Evolutionary conservation across 2,797 vertebrate genomes (phyloP).

Genomic region (Melanotaenia maccullochi): DNA sequence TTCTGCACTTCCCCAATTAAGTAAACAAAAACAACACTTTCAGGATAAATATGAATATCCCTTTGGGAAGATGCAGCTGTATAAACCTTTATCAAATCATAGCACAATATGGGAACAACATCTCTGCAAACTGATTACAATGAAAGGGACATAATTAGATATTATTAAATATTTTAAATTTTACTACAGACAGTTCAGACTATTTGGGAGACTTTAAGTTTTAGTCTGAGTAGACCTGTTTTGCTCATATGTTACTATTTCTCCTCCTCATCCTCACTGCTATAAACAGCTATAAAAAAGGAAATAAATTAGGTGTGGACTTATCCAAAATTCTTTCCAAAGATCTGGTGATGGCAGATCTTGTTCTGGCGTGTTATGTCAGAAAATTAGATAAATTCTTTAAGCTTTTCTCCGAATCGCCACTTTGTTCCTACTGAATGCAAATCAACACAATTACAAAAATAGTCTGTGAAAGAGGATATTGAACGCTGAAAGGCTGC

Average conservation of each 20-base stretch:
- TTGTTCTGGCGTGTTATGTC: neutral
- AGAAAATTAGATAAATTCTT: constrained; percentile 5
- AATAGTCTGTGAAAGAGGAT: neutral
- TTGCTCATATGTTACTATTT: neutral
- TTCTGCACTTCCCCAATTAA: too few species aligned
- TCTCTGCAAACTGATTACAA: too few species aligned
- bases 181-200: too few species aligned
- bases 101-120: too few species aligned
- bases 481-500: constrained; percentile 16
- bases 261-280: neutral
- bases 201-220: too few species aligned
- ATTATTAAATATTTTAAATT: too few species aligned
- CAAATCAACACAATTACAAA: constrained; percentile 3
- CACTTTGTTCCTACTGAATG: neutral
- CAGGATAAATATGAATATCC: too few species aligned
- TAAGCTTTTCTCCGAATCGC: neutral
- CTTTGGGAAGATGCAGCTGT: too few species aligned
- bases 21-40: too few species aligned
- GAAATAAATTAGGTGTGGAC: neutral
- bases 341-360: neutral
- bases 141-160: too few species aligned
- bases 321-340: neutral
- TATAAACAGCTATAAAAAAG: constrained; percentile 2
- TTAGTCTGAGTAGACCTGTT: constrained; percentile 6
- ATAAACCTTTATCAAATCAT: too few species aligned